Evolutionary conservation across 2,888 invertebrate genomes (phyloP).

Genomic region (Drosophila helvetica): DNA sequence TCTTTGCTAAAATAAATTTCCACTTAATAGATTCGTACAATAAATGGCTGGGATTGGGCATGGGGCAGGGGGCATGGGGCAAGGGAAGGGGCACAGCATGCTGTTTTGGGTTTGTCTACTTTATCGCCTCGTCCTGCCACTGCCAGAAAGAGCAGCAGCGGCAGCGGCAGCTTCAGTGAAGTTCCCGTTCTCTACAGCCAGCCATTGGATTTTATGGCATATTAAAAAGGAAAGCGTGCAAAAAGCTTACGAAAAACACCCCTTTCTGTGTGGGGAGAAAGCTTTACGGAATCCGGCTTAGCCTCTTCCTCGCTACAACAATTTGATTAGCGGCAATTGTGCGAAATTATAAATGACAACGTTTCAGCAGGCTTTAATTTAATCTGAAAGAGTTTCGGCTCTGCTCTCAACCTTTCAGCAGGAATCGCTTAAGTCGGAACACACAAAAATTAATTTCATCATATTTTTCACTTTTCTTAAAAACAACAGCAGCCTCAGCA

Average conservation of each 20-base stretch:
- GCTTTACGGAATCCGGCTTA: conserved; percentile 22
- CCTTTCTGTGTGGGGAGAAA: background rate
- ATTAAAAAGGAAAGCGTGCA: conserved; percentile 59
- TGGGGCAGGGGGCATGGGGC: background rate
- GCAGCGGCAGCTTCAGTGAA: background rate
- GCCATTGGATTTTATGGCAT: conserved; percentile 68
- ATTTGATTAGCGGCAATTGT: conserved; percentile 78
- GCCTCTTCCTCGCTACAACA: conserved; percentile 41
- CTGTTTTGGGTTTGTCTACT: conserved; percentile 56
- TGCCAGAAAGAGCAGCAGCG: conserved; percentile 40
- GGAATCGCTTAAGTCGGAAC: conserved; percentile 66
- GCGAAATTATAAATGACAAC: conserved; percentile 77
- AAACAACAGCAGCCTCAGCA: conserved; percentile 25
- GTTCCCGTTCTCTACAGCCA: conserved; percentile 3
- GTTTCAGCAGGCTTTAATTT: conserved; percentile 76
- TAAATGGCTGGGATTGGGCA: conserved; percentile 41
- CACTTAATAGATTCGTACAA: conserved; percentile 79
- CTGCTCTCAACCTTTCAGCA: conserved; percentile 58
- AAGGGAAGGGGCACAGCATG: conserved; percentile 25
- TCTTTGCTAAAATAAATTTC: conserved; percentile 77
- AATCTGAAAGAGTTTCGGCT: conserved; percentile 65
- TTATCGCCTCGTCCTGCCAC: conserved; percentile 59
- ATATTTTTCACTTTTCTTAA: conserved; percentile 72
- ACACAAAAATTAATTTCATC: conserved; percentile 78
- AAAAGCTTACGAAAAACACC: conserved; percentile 28